Percentiles rank a stretch among this genome's conserved stretches.
phyloP scores from a whole-genome alignment of 2,113 vertebrate genomes.

The Malurus alboscapulatus region DNA sequence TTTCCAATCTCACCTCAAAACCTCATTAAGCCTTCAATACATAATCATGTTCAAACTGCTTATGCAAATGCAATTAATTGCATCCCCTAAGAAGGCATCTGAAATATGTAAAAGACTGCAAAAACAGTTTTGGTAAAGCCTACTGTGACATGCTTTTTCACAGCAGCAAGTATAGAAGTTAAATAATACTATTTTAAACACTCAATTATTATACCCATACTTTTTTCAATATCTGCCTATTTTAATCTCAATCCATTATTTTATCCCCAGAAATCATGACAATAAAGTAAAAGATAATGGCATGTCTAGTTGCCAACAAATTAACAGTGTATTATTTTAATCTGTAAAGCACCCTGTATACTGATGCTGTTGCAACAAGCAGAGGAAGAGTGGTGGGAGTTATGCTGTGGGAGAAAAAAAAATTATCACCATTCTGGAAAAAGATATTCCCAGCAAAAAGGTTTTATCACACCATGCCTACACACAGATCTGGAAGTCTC shows the following conservation, averaged over 20 bases:
- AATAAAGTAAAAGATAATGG: neutral
- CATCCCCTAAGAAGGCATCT: neutral
- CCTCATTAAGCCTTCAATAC: neutral
- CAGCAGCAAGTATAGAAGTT: neutral
- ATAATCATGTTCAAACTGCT: neutral
- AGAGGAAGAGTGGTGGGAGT: conserved; percentile 38
- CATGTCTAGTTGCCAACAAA: neutral
- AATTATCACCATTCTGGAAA: neutral
- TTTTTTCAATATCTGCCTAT: neutral
- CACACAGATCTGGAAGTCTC: neutral
- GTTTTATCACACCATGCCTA: neutral
- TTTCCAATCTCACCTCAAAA: neutral
- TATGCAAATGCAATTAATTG: neutral
- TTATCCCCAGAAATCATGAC: neutral
- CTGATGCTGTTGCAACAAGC: neutral
- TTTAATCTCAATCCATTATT: neutral
- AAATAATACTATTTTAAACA: neutral
- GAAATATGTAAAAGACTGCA: neutral
- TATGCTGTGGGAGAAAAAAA: neutral
- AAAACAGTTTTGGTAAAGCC: neutral
- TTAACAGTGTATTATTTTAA: neutral
- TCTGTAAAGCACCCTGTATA: neutral
- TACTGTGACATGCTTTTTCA: neutral
- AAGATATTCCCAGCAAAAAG: conserved; percentile 8
- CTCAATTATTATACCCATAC: neutral